Percentiles rank a stretch among this genome's conserved stretches.
Evolutionary conservation across 1,140 invertebrate species (phyloP).

Genomic region (Trigoniulus corallinus): DNA sequence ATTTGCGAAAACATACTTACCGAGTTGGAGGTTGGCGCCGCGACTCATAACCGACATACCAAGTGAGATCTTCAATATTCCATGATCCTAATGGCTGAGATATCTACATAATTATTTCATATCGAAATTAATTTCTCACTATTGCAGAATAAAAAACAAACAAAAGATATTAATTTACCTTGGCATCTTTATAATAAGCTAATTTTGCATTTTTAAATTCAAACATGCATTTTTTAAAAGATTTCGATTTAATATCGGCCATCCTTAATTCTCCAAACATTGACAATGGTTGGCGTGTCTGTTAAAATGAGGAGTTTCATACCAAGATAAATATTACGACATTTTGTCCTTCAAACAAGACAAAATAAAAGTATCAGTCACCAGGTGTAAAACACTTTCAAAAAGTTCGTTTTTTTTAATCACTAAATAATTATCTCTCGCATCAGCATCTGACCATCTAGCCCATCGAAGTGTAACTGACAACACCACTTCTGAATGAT

Average conservation of each 20-base stretch:
- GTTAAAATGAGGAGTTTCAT: slow-evolving; percentile 12
- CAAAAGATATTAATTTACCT: slow-evolving; percentile 27
- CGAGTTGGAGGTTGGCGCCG: slow-evolving; percentile 58
- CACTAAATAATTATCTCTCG: slow-evolving; percentile 62
- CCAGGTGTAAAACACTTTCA: slow-evolving; percentile 31
- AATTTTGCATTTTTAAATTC: slow-evolving; percentile 60
- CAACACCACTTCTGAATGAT: slow-evolving; percentile 56
- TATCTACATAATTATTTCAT: background rate
- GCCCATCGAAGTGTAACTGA: slow-evolving; percentile 53
- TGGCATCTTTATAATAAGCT: slow-evolving; percentile 61
- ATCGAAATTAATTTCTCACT: background rate
- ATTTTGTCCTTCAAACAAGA: slow-evolving; percentile 2
- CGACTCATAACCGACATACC: slow-evolving; percentile 63
- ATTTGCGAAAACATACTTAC: slow-evolving; percentile 20
- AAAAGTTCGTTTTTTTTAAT: slow-evolving; percentile 37
- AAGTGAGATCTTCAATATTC: slow-evolving; percentile 56
- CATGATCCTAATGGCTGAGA: slow-evolving; percentile 37
- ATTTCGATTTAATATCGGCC: slow-evolving; percentile 54
- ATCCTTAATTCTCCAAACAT: slow-evolving; percentile 53
- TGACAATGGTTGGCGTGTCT: slow-evolving; percentile 37
- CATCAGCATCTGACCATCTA: slow-evolving; percentile 62
- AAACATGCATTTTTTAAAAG: slow-evolving; percentile 55
- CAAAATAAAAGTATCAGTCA: slow-evolving; percentile 19
- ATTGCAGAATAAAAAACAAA: background rate
- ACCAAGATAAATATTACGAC: slow-evolving; percentile 5